A percentile compares a stretch with the other conserved stretches of the same genome.
These are phyloP conservation scores for Hippoglossus hippoglossus DNA, from an alignment of 2,797 vertebrate genomes.

Conservation along the genomic window DNA sequence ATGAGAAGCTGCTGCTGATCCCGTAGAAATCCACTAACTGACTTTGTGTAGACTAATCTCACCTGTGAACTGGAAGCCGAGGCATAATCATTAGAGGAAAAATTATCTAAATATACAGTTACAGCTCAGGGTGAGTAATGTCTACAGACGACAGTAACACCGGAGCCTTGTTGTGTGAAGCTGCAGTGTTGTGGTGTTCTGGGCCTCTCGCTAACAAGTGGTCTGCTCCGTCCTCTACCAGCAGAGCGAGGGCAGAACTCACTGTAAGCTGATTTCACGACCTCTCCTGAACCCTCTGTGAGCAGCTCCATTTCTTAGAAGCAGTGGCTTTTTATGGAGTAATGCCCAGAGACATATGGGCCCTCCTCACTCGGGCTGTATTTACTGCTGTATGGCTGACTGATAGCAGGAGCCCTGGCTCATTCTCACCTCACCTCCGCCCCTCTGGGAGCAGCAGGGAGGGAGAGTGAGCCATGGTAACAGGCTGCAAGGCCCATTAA, in stretches of 20 bases:
- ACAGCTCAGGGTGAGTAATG: slow-evolving; percentile 2
- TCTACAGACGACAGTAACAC: neutral
- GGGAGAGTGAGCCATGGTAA: slow-evolving; percentile 64
- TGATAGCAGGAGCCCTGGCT: slow-evolving; percentile 64
- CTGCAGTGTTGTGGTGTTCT: neutral
- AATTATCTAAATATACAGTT: neutral
- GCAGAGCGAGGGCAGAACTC: slow-evolving; percentile 28
- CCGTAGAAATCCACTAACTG: slow-evolving; percentile 24
- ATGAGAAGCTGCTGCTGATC: slow-evolving; percentile 26
- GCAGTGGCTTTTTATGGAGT: slow-evolving; percentile 66
- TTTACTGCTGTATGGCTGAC: slow-evolving; percentile 67
- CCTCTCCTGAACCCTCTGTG: slow-evolving; percentile 32
- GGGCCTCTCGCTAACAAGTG: slow-evolving; percentile 24
- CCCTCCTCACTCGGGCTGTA: slow-evolving; percentile 57
- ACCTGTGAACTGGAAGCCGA: slow-evolving; percentile 12
- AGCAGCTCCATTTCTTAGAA: slow-evolving; percentile 57
- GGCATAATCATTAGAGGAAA: neutral
- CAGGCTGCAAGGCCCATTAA: slow-evolving; percentile 78
- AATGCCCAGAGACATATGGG: slow-evolving; percentile 69
- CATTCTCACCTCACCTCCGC: slow-evolving; percentile 65
- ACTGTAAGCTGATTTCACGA: slow-evolving; percentile 51
- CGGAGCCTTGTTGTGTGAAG: neutral
- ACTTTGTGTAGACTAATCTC: slow-evolving; percentile 46
- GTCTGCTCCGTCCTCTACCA: slow-evolving; percentile 10
- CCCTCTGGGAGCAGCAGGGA: slow-evolving; percentile 60